These are phyloP conservation scores for Capreolus pygargus DNA, from an alignment of 2,113 vertebrate genomes.

Conservation along the genomic window DNA sequence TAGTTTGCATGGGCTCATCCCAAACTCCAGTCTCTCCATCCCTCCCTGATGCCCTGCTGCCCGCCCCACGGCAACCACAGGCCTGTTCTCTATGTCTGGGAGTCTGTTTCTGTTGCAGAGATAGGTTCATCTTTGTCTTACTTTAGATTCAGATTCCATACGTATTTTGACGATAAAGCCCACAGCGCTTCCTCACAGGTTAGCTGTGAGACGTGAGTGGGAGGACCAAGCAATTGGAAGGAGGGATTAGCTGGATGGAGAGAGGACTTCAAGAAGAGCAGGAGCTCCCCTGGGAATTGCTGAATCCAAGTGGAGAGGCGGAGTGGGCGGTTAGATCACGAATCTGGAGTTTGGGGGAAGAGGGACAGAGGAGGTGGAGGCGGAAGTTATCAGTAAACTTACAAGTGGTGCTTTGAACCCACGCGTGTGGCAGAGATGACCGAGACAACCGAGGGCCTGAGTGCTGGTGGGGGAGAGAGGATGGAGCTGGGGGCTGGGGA, in stretches of 20 bases:
- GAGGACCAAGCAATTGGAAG: background rate
- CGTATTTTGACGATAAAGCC: background rate
- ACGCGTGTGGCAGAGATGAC: background rate
- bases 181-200: background rate
- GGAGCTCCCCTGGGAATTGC: background rate
- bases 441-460: accelerated
- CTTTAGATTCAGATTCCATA: background rate
- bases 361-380: background rate
- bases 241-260: background rate
- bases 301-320: background rate
- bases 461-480: background rate
- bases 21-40: background rate
- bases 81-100: background rate
- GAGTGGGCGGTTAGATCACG: background rate
- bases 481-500: background rate
- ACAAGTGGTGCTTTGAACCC: background rate
- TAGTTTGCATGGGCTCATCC: background rate
- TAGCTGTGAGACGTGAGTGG: background rate
- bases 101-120: background rate
- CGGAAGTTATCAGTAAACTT: background rate
- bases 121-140: background rate
- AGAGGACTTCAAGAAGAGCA: background rate
- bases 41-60: background rate
- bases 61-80: background rate
- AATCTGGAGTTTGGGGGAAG: background rate